Evolutionary conservation across 2,888 invertebrate genomes (phyloP), one percentile per base, ranked within the genome.

Genomic region (Lochmaea capreae): DNA sequence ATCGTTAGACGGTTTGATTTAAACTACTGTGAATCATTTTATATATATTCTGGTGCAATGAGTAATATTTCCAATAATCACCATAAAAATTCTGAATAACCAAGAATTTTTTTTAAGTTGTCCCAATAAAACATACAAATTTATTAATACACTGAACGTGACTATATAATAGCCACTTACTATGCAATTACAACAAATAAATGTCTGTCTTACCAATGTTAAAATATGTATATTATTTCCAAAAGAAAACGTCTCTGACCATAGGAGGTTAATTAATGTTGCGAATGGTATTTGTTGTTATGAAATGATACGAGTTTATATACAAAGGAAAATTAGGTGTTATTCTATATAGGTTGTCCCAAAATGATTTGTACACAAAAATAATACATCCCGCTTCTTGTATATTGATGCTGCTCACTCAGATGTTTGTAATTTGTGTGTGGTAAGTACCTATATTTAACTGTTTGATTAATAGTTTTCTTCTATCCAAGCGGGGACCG

Each of bases 161-260:
- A 61, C 68, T 61, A 16, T 57, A 67, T 42, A 59, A 43, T 39
- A 42, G 42, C 43, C n/a, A 58, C 26, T 68, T 68, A 22, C 46
- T 16, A 46, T 46, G 22, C 58, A 33, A 68, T 46, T 16, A 43
- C 33, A 68, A 3, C 58, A 58, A 22, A 43, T 14, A 46, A 59
- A 59, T 14, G 16, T 67, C 33, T 58, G 9, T 46, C 9, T 54
- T 54, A 16, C 46, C 46, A 16, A 16, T 16, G 9, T 52, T 52
- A 46, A 3, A 12, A 46, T 43, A 46, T 46, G 33, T 39, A 16
- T 54, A 54, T 54, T 54, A 10, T 8, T 54, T 54, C 10, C 54
- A 54, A 54, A 18, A 54, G 11, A 46, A 46, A 46, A 46, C 46
- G 14, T 12, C 14, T 46, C 46, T 46, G 46, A 52, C 46, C 14